phyloP scores from a whole-genome alignment of 2,888 invertebrate species.

The Dilophus febrilis region DNA sequence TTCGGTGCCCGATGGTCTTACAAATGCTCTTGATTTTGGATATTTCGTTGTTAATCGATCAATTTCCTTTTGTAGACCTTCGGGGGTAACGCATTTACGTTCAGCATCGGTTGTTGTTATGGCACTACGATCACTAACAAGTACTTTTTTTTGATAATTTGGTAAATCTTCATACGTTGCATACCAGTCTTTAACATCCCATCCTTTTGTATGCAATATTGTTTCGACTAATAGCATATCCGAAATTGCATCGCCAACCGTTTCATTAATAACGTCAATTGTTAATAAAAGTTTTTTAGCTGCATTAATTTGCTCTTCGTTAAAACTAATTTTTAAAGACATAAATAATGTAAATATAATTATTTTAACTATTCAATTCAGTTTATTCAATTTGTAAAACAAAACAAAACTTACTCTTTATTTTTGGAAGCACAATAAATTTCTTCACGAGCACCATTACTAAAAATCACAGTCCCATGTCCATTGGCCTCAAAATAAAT shows the following conservation, averaged over 20 bases:
- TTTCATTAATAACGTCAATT: slow-evolving; percentile 80
- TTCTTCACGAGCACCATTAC: slow-evolving; percentile 42
- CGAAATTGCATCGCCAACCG: slow-evolving; percentile 93
- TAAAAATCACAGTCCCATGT: slow-evolving; percentile 88
- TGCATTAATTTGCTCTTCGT: slow-evolving; percentile 31
- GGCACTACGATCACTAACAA: slow-evolving; percentile 68
- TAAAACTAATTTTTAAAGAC: slow-evolving; percentile 10
- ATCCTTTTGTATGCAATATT: slow-evolving; percentile 65
- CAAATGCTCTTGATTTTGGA: slow-evolving; percentile 66
- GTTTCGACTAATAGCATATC: slow-evolving; percentile 89
- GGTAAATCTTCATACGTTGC: slow-evolving; percentile 70
- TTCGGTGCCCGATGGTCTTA: slow-evolving; percentile 94
- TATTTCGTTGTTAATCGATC: slow-evolving; percentile 51
- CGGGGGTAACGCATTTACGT: slow-evolving; percentile 59
- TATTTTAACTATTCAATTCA: not conserved
- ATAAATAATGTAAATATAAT: not conserved
- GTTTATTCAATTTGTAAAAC: not conserved
- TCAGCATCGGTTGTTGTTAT: slow-evolving; percentile 82
- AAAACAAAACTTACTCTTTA: slow-evolving; percentile 3
- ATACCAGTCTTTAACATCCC: slow-evolving; percentile 67
- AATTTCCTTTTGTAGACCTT: slow-evolving; percentile 67
- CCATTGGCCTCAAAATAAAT: slow-evolving; percentile 99
- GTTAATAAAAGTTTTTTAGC: slow-evolving; percentile 47
- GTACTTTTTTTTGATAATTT: slow-evolving; percentile 73
- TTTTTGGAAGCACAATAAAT: slow-evolving; percentile 29